These are phyloP conservation scores for Oreotrochilus melanogaster DNA, from an alignment of 2,113 vertebrate genomes.

Conservation along the genomic window DNA sequence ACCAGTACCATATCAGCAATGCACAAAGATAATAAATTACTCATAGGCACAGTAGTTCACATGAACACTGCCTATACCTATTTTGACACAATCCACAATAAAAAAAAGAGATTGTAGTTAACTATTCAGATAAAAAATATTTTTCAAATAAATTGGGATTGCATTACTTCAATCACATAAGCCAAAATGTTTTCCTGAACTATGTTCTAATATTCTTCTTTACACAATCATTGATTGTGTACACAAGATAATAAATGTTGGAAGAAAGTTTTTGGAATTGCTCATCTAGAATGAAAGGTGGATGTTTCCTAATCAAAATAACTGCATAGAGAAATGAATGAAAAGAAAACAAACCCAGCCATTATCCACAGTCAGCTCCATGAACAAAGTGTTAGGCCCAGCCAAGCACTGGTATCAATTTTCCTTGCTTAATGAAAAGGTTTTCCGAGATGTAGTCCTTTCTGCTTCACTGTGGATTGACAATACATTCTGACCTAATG, in stretches of 20 bases:
- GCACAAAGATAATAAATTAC: background rate
- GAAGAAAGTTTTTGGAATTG: slow-evolving; percentile 26
- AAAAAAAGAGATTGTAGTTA: background rate
- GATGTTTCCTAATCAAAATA: slow-evolving; percentile 61
- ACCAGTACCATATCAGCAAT: background rate
- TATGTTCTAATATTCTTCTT: background rate
- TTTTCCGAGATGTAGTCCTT: slow-evolving; percentile 52
- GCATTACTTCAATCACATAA: background rate
- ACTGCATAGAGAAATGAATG: background rate
- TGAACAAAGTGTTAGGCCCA: slow-evolving; percentile 30
- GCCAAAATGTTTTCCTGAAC: background rate
- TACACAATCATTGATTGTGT: background rate
- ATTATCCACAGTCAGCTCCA: slow-evolving; percentile 33
- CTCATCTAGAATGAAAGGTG: slow-evolving; percentile 42
- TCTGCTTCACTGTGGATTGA: slow-evolving; percentile 66
- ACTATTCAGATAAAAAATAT: background rate
- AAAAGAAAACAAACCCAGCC: slow-evolving; percentile 56
- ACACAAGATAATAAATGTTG: slow-evolving; percentile 11
- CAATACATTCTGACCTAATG: slow-evolving; percentile 69
- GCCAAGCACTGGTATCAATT: slow-evolving; percentile 60
- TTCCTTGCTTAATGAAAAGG: slow-evolving; percentile 63
- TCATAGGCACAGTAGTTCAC: background rate
- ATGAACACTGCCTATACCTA: background rate
- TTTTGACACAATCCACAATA: background rate
- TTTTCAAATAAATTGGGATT: background rate